Evolutionary conservation across 2,797 vertebrate species (phyloP), one percentile per base, ranked within the genome.

Genomic region (Peromyscus eremicus): DNA sequence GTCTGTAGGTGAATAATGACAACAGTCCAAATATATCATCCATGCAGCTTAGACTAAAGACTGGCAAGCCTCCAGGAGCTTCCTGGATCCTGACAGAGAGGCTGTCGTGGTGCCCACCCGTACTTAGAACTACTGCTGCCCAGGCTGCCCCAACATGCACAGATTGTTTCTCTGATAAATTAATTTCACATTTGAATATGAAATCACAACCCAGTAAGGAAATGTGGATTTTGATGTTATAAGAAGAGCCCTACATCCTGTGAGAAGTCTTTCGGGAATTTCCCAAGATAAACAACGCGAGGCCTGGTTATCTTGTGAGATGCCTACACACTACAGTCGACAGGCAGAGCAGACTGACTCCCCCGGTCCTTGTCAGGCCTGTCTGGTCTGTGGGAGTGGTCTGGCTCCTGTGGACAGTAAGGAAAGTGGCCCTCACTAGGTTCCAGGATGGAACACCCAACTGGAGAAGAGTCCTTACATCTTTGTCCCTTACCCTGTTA

Each of bases 391-490:
- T 10, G 32, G 66, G 46, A 55, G 34, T 8, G 12, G 49, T 37
- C 46, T 86, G 97, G 82, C 97, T 85, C 97, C 94, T 92, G 96
- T 97, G 94, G 92, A n/a, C 80, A 52, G 62, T 68, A 55, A 82
- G 77, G 40, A 93, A 83, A 96, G 29, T 25, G 25, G 13, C 34
- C 77, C 77, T 86, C 27, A 71, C 80, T 49, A 79, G 92, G 13
- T 46, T 34, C 80, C 37, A 87, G 34, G 75, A 49, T 37, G 60
- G 55, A 85, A 1, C 40, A 60, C 16, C 40, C 57, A 40, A 11
- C 23, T 82, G 57, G n/a, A 76, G 17, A 91, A 96, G 68, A 23
- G 11, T 66, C 62, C 13, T 1, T 73, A 32, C 17, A 7, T 55
- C 75, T 97, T 3, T 93, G 79, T 25, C 64, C 46, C 60, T 95